phyloP scores from a whole-genome alignment of 2,113 vertebrate genomes.

The Dicentrarchus labrax region DNA sequence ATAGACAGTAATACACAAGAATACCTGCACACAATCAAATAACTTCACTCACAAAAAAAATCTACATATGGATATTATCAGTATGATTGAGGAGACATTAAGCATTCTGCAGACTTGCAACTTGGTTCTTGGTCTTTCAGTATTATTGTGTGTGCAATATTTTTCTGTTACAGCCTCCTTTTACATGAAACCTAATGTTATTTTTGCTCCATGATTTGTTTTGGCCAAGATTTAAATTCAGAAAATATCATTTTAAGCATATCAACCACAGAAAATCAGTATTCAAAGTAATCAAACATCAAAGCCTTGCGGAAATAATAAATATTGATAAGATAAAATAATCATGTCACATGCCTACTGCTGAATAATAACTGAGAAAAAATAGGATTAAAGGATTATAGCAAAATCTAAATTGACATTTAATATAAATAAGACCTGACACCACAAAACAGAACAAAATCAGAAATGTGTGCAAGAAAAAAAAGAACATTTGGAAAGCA shows the following conservation, averaged over 20 bases:
- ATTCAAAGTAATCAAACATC: conserved; percentile 56
- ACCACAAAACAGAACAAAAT: not conserved
- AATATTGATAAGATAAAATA: conserved; percentile 61
- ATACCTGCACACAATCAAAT: not conserved
- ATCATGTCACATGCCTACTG: conserved; percentile 41
- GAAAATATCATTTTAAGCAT: conserved; percentile 27
- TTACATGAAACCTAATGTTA: not conserved
- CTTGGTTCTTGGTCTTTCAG: not conserved
- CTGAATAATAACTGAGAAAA: conserved; percentile 20
- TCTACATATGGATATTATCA: not conserved
- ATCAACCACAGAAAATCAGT: conserved; percentile 34
- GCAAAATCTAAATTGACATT: conserved; percentile 13
- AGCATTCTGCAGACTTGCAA: not conserved
- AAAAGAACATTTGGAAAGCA: not conserved
- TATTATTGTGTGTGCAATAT: not conserved
- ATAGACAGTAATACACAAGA: not conserved
- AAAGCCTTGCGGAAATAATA: conserved; percentile 53
- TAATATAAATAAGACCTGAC: conserved; percentile 22
- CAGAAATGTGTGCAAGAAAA: not conserved
- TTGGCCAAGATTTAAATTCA: conserved; percentile 32
- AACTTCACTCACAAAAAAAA: not conserved
- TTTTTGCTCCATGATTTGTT: not conserved
- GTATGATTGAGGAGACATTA: not conserved
- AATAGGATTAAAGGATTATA: conserved; percentile 56
- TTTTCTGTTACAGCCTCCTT: not conserved